Evolutionary conservation across 2,113 vertebrate species (phyloP).

Genomic region (Gnathonemus longibarbis): DNA sequence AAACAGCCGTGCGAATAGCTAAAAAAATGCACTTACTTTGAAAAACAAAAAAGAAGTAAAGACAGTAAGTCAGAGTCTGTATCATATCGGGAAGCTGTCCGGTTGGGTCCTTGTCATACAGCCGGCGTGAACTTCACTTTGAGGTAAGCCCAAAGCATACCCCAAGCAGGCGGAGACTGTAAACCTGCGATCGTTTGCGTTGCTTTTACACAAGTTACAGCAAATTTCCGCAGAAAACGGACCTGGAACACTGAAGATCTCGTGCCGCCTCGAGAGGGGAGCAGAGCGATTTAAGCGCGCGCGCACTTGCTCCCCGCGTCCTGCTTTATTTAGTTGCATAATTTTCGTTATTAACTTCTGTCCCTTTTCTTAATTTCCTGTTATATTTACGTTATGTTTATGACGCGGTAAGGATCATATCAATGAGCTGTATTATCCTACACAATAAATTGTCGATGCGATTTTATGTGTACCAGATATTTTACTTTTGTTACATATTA

Average conservation of each 20-base stretch:
- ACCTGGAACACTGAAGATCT: neutral
- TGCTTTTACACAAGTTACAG: neutral
- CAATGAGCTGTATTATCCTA: neutral
- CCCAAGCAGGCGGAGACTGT: neutral
- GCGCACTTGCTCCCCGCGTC: neutral
- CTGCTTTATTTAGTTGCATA: neutral
- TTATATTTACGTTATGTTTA: neutral
- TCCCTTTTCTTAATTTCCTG: neutral
- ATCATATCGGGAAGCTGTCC: constrained; percentile 50
- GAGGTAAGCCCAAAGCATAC: neutral
- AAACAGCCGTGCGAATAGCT: neutral
- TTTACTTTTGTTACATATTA: neutral
- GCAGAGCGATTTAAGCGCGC: neutral
- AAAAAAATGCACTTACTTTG: constrained; percentile 48
- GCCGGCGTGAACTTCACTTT: neutral
- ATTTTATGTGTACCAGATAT: neutral
- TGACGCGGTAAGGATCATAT: neutral
- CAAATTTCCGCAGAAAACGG: neutral
- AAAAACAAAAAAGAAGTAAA: constrained; percentile 45
- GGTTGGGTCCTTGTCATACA: constrained; percentile 17
- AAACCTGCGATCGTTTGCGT: neutral
- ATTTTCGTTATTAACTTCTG: neutral
- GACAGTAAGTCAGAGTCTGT: constrained; percentile 42
- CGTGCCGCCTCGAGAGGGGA: neutral
- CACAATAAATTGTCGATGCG: neutral